Percentiles rank a stretch among this genome's conserved stretches.
Conservation (phyloP, 2,113 vertebrate genomes). For the Acrocephalus kingi region DNA sequence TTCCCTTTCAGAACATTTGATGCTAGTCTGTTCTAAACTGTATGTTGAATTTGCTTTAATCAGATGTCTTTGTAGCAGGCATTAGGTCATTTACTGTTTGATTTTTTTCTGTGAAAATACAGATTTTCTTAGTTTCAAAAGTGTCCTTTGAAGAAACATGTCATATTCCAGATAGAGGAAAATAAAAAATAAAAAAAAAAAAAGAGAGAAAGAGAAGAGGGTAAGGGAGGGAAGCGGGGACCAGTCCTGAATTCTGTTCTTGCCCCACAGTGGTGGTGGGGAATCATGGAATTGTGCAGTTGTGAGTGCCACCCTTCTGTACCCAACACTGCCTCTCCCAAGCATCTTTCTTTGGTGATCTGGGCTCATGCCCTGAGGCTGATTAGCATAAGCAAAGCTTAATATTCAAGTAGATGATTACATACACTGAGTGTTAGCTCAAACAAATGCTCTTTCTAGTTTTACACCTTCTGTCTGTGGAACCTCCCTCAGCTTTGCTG, state of each 20-base stretch:
- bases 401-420: background rate
- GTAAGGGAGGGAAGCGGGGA: background rate
- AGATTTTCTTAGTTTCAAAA: slow-evolving; percentile 27
- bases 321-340: background rate
- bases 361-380: background rate
- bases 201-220: background rate
- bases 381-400: background rate
- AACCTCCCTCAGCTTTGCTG: background rate
- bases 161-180: background rate
- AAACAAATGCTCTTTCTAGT: background rate
- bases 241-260: background rate
- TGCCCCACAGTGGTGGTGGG: fast-evolving
- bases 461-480: background rate
- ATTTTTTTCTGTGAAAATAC: slow-evolving; percentile 45
- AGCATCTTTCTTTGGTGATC: background rate
- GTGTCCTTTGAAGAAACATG: slow-evolving; percentile 4
- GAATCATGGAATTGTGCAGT: background rate
- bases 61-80: slow-evolving; percentile 46
- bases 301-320: background rate
- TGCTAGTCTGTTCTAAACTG: slow-evolving; percentile 38
- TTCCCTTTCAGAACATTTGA: slow-evolving; percentile 42
- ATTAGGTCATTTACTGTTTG: slow-evolving; percentile 55
- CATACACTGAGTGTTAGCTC: background rate
- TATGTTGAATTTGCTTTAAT: slow-evolving; percentile 56
- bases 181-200: background rate